Base-by-base conservation (phyloP, 2,797 vertebrate species). In the Bufotes viridis region DNA sequence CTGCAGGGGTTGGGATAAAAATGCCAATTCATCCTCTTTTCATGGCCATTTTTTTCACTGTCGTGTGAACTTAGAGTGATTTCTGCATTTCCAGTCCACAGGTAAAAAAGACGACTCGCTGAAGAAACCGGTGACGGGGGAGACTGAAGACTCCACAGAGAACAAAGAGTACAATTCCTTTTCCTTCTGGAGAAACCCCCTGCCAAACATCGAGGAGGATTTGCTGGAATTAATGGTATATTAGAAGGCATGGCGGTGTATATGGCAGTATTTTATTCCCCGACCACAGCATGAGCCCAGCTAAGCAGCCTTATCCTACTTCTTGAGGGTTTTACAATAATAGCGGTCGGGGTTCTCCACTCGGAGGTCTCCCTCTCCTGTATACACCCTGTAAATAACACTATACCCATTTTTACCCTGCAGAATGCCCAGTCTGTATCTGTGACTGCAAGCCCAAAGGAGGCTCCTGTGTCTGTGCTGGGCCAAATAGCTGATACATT, bases 121-220 rank as follows among this genome's bases (percentile, higher is more conserved):
- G 0, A 13, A 84, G 5, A 29, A 61, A 0, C 42, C 84, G 0
- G 3, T 22, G 8, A n/a, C 0, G 8, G 0, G 26, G 0, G 7
- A 70, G 26, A 75, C 29, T 8, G 14, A 42, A 49, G 29, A 0
- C 0, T 70, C 75, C 7, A 17, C 87, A 0, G 92, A 93, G 20
- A 83, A 84, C 0, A 60, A 91, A 0, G 89, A 96, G 89, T 99
- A 97, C 87, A 94, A 92, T 91, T 97, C 95, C 89, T 98, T 98
- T 91, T 90, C 95, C 80, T 99, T 97, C 92, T 99, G 98, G 98
- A 96, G 97, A 88, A 93, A 90, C 0, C 97, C 97, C 0, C 88
- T 97, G 90, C 96, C 95, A 26, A 92, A 87, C 76, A 94, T 99
- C 0, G 96, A 97, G 17, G 92, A 88, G 0, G 95, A 96, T 9